A percentile compares a stretch with the other conserved stretches of the same genome.
These are phyloP conservation scores for Ceratothoa steindachneri DNA, from an alignment of 2,888 invertebrate species.

Conservation along the genomic window DNA sequence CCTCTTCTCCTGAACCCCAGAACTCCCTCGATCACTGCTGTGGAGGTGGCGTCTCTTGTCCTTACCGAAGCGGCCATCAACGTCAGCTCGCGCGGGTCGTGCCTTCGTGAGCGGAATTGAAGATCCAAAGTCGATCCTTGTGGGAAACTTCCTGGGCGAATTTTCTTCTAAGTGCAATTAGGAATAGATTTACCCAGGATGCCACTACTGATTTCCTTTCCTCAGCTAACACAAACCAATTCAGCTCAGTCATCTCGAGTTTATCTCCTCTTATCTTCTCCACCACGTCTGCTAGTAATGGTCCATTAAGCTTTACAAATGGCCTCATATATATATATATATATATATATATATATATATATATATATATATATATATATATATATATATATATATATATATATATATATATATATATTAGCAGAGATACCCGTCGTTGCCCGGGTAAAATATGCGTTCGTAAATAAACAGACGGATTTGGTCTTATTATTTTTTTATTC, in stretches of 20 bases:
- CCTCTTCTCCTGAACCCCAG: too few relatives aligned
- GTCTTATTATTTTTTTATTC: too few relatives aligned
- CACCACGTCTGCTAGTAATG: constrained; percentile 1
- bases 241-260: not conserved
- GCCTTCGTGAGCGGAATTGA: not conserved
- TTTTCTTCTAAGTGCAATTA: not conserved
- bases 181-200: not conserved
- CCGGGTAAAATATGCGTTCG: too few relatives aligned
- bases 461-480: not conserved
- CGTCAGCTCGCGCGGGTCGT: too few relatives aligned
- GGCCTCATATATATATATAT: not conserved
- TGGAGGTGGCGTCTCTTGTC: not conserved
- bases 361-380: constrained; percentile 11
- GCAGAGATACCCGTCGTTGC: too few relatives aligned
- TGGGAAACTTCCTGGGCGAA: not conserved
- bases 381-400: not conserved
- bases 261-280: not conserved
- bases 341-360: not conserved
- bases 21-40: too few relatives aligned
- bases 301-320: not conserved
- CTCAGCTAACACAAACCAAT: not conserved
- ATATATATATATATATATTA: not conserved
- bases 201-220: not conserved
- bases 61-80: not conserved
- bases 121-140: not conserved